Base-by-base conservation (phyloP, 2,888 invertebrate genomes). In the Dynastes maya region DNA sequence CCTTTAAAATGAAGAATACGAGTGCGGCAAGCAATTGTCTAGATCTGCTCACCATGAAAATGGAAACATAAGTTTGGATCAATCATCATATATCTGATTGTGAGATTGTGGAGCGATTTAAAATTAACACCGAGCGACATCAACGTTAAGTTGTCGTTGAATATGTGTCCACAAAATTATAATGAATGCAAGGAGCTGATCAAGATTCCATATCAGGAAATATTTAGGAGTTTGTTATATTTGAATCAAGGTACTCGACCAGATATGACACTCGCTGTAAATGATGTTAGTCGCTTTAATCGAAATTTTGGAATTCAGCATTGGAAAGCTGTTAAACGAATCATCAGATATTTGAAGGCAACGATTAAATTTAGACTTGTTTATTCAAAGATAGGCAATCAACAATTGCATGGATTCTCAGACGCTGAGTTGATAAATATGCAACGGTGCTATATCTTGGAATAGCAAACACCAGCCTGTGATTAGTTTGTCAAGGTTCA, bases 121-220 rank as follows among this genome's bases (percentile, higher is more conserved):
- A 81, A 53, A 85, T 32, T 85, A 84, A 77, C 80, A 16, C 16
- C 9, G 79, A 84, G 40, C 81, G 81, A 85, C 84, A 45, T 79
- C 83, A 64, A 83, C 55, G 61, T 27, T 16, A 82, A 81, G 76
- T 29, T 80, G 53, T 61, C 61, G 4, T 22, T 61, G 9, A 22
- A 22, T 22, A 22, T 22, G 22, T 22, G 22, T 1, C 22, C 22
- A 27, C 61, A 79, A 74, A 63, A 45, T 49, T n/a, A 49, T 13
- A 4, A 53, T 11, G n/a, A 16, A 40, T 40, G 63, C 61, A 65
- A 22, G 22, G n/a, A 27, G 6, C 51, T 65, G 6, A 37, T 63
- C 64, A 53, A 79, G 61, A 77, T 80, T 45, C 81, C 82, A 22
- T 81, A 79, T 63, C 55, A 80, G 51, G 67, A 80, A 78, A 27